Conservation (phyloP, 2,797 vertebrate species). For the Denticeps clupeoides region DNA sequence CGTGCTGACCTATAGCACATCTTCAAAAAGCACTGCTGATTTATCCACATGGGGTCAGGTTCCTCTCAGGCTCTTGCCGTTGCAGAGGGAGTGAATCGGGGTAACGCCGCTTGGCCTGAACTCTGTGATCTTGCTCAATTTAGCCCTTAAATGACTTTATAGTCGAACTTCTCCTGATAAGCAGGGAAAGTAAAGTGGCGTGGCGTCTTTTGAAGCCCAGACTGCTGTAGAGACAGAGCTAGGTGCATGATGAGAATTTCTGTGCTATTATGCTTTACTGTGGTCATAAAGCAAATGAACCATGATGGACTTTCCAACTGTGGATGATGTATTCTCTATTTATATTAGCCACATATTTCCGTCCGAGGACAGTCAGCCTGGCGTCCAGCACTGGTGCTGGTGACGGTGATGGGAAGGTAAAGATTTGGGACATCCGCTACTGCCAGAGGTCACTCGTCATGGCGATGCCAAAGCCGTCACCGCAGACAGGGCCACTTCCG, state of each 20-base stretch:
- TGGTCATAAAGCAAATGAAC: conserved; percentile 41
- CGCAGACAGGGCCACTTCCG: neutral
- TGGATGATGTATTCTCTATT: conserved; percentile 40
- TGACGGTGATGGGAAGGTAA: conserved; percentile 4
- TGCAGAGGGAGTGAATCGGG: conserved; percentile 24
- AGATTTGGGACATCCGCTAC: neutral
- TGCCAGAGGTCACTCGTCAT: conserved; percentile 1
- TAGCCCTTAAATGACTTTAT: neutral
- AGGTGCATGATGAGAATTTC: conserved; percentile 33
- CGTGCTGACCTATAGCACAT: conserved; percentile 8
- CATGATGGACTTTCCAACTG: conserved; percentile 33
- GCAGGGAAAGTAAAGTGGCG: neutral
- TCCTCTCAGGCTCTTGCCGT: conserved; percentile 14
- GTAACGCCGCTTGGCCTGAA: neutral
- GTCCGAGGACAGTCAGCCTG: conserved; percentile 15
- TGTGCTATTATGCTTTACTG: conserved; percentile 41
- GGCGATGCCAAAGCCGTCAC: conserved; percentile 3
- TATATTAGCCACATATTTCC: conserved; percentile 27
- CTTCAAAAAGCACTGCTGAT: conserved; percentile 1
- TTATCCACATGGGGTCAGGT: conserved; percentile 1
- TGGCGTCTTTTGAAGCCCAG: neutral
- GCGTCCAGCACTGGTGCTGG: conserved; percentile 4
- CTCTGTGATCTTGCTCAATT: neutral
- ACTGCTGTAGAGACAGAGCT: conserved; percentile 6
- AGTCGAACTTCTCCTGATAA: conserved; percentile 11